Evolutionary conservation across 2,888 invertebrate genomes (phyloP), one percentile per base, ranked within the genome.

Genomic region (Dolichomitus sp.): DNA sequence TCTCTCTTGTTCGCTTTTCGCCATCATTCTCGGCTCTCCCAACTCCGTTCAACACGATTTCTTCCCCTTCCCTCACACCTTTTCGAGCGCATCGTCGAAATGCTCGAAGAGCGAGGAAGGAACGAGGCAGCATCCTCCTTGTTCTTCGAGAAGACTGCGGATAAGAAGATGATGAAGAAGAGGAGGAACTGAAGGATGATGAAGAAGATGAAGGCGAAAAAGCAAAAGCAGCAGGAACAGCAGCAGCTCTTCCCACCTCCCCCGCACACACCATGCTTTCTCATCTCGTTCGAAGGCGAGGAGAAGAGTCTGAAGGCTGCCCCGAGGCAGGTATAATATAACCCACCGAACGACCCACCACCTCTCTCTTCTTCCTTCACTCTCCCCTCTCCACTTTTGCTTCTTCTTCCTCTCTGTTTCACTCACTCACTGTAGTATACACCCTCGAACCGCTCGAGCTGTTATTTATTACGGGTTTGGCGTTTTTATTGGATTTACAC

Each of bases 401-500:
- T 80, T 59, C 48, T 42, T 48, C 65, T 69, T 75, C 59, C 45
- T 80, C 78, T 75, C 50, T 72, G 42, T 45, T 72, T 77, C 74
- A 42, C 63, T 72, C 59, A 57, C 42, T 73, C 50, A n/a, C n/a
- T 57, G 19, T 73, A n/a, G 59, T 37, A 70, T 78, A 84, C 79
- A 69, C 78, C 76, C 80, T 79, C 84, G 81, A 84, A 73, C 84
- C 85, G 82, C 89, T 89, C 88, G 86, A 89, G 91, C 88, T 89
- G 90, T 92, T 92, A 92, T 92, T 92, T 92, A 92, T 92, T 92
- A 90, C 91, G 86, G 91, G 90, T 91, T 90, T 90, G 92, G 90
- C 92, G 90, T 91, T 92, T 92, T 92, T 92, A 92, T 92, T 93
- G 92, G 92, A 92, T 92, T 92, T 92, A 91, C 92, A 91, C 92